Conservation (phyloP, 2,797 vertebrate species). For the Odontamblyopus rebecca region DNA sequence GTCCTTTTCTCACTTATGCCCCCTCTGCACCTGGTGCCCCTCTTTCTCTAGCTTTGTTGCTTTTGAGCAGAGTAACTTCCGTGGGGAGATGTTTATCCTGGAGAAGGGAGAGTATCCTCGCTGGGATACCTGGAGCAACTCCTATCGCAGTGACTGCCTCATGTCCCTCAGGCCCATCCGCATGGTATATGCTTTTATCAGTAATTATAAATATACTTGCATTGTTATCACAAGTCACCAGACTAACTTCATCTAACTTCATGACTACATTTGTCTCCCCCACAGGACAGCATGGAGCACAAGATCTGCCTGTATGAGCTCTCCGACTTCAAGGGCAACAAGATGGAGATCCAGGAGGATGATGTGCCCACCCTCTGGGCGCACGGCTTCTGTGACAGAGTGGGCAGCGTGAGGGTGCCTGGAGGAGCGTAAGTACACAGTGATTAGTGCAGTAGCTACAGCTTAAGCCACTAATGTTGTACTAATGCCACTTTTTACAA, state of each 20-base stretch:
- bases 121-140: slow-evolving; percentile 98
- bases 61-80: slow-evolving; percentile 94
- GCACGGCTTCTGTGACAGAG: slow-evolving; percentile 91
- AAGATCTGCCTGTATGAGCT: slow-evolving; percentile 93
- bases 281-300: slow-evolving; percentile 89
- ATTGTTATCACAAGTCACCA: neutral
- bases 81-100: slow-evolving; percentile 96
- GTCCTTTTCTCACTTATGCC: slow-evolving; percentile 7
- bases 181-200: slow-evolving; percentile 79
- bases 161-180: slow-evolving; percentile 91
- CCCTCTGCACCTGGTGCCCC: slow-evolving; percentile 23
- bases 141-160: slow-evolving; percentile 92
- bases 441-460: neutral
- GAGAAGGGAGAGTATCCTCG: slow-evolving; percentile 96
- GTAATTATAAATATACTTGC: neutral
- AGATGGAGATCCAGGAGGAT: slow-evolving; percentile 93
- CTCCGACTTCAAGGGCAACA: slow-evolving; percentile 94
- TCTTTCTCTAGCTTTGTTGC: slow-evolving; percentile 86
- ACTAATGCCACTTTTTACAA: neutral
- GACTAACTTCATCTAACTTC: neutral
- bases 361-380: slow-evolving; percentile 94
- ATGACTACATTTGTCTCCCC: neutral
- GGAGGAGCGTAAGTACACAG: slow-evolving; percentile 87
- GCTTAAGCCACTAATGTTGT: neutral
- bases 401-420: slow-evolving; percentile 92